phyloP scores from a whole-genome alignment of 2,113 vertebrate genomes.

The Pycnonotus jocosus region DNA sequence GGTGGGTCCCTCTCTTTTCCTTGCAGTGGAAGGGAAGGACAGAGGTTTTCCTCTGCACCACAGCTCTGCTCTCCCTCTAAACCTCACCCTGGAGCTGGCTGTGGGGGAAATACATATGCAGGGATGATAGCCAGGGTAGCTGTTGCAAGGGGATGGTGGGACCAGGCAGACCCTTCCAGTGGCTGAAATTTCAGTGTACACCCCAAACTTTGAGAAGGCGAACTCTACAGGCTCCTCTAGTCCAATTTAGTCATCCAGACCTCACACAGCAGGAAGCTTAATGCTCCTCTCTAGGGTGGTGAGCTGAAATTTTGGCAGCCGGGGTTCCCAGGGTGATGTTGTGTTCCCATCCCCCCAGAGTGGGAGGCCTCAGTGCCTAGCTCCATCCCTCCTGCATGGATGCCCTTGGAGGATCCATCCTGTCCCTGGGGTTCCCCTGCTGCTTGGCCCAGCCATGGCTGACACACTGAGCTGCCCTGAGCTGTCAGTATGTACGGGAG shows the following conservation, averaged over 20 bases:
- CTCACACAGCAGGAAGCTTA: neutral
- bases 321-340: neutral
- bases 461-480: neutral
- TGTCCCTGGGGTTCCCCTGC: neutral
- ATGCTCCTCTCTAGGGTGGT: neutral
- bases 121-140: neutral
- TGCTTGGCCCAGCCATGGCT: accelerated
- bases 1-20: neutral
- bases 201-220: neutral
- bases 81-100: neutral
- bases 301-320: neutral
- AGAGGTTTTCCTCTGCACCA: neutral
- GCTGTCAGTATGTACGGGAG: accelerated
- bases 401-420: neutral
- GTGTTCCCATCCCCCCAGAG: neutral
- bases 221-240: neutral
- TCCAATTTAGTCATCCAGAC: neutral
- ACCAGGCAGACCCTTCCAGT: neutral
- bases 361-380: neutral
- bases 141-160: neutral
- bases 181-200: neutral
- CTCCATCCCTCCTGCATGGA: neutral
- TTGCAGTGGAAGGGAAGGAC: neutral
- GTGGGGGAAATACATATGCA: accelerated
- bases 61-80: neutral